Conservation (phyloP, 2,113 vertebrate species). For the Microcebus griseorufus region DNA sequence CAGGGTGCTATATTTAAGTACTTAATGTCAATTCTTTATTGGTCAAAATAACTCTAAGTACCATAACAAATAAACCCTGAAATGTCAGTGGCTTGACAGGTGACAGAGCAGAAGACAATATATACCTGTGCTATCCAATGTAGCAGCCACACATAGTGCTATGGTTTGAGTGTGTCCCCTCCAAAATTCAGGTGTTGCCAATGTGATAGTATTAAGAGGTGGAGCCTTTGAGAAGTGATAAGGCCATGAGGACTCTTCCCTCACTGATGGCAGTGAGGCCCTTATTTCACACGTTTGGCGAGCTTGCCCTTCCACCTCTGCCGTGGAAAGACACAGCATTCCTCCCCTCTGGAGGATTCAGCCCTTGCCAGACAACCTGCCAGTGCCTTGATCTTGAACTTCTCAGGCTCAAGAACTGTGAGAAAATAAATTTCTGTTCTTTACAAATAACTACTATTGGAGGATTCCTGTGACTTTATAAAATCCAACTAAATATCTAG, state of each 20-base stretch:
- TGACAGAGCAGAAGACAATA: background rate
- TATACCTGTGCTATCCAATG: background rate
- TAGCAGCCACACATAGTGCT: background rate
- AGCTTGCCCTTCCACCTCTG: background rate
- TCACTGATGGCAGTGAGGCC: background rate
- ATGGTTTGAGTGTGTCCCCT: too few relatives aligned
- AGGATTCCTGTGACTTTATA: background rate
- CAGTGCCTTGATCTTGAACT: background rate
- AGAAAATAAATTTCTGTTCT: background rate
- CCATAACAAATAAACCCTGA: background rate
- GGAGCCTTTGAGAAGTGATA: background rate
- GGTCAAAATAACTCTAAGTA: background rate
- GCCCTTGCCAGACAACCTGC: background rate
- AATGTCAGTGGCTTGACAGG: background rate
- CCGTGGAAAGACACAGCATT: background rate
- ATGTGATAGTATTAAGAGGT: too few relatives aligned
- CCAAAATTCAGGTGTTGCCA: too few relatives aligned
- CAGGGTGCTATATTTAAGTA: background rate
- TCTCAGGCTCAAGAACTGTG: background rate
- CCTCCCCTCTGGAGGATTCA: background rate
- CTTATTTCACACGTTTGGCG: background rate
- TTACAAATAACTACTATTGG: background rate
- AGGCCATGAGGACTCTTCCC: background rate
- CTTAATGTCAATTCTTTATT: background rate
- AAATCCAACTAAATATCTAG: background rate